These are phyloP conservation scores for Enteromius afrohamiltoni DNA, from an alignment of 2,797 vertebrate genomes.

Conservation along the genomic window DNA sequence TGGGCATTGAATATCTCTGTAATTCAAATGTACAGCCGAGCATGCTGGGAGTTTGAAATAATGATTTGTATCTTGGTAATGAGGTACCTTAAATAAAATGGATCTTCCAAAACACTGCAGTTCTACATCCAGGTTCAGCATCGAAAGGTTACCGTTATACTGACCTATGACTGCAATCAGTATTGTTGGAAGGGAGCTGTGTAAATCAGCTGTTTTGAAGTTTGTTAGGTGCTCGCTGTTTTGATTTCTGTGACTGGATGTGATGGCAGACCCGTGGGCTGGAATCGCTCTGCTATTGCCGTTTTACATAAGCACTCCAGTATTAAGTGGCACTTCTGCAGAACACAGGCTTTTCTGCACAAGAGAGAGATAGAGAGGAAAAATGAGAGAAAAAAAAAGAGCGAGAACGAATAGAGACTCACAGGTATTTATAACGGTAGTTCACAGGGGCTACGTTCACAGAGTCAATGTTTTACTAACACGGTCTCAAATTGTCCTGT, in stretches of 20 bases:
- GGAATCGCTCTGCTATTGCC: constrained; percentile 62
- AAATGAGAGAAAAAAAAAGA: not conserved
- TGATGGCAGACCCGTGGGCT: constrained; percentile 62
- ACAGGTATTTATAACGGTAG: constrained; percentile 33
- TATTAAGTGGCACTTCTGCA: constrained; percentile 78
- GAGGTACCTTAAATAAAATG: constrained; percentile 30
- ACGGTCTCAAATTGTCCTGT: constrained; percentile 11
- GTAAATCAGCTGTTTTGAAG: constrained; percentile 11
- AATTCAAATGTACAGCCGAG: constrained; percentile 26
- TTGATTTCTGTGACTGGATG: constrained; percentile 44
- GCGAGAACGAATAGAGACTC: constrained; percentile 18
- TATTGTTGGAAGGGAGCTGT: not conserved
- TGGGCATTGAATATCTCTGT: constrained; percentile 18
- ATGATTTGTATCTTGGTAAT: constrained; percentile 44
- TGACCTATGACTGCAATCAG: constrained; percentile 33
- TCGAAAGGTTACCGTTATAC: not conserved
- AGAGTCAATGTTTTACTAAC: constrained; percentile 36
- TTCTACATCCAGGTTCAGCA: not conserved
- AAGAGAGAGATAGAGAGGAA: constrained; percentile 18
- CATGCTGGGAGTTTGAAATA: constrained; percentile 39
- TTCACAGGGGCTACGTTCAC: constrained; percentile 26
- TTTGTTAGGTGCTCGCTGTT: constrained; percentile 23
- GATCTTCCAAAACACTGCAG: not conserved
- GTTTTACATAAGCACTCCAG: constrained; percentile 71
- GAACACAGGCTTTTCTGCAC: constrained; percentile 65